A percentile compares a stretch with the other conserved stretches of the same genome.
Evolutionary conservation across 2,797 vertebrate species (phyloP).

Genomic region (Gouania willdenowi): DNA sequence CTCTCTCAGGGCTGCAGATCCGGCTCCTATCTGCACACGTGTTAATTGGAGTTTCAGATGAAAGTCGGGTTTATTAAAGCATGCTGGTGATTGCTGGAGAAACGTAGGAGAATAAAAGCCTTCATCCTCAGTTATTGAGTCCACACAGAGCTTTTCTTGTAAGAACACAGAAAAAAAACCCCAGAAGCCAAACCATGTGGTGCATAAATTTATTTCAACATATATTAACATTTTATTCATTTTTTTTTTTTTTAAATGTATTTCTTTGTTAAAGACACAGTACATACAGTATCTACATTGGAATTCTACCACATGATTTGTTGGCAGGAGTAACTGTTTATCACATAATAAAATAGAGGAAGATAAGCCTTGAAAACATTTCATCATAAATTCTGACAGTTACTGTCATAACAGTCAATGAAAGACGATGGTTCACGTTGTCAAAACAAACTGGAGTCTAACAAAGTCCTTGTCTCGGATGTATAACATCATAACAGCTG

Average conservation of each 20-base stretch:
- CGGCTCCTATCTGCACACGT: conserved; percentile 53
- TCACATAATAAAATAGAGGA: conserved; percentile 29
- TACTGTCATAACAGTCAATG: conserved; percentile 40
- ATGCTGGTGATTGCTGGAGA: conserved; percentile 24
- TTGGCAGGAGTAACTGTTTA: conserved; percentile 37
- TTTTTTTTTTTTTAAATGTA: conserved; percentile 24
- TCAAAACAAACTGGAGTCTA: conserved; percentile 9
- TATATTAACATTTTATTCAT: conserved; percentile 58
- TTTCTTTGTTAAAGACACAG: conserved; percentile 61
- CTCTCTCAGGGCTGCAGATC: conserved; percentile 47
- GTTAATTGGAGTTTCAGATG: conserved; percentile 62
- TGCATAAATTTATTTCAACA: conserved; percentile 69
- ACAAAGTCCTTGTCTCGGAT: conserved; percentile 11
- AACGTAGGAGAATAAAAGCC: conserved; percentile 54
- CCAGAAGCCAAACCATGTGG: conserved; percentile 30
- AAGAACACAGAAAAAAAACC: conserved; percentile 34
- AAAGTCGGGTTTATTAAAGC: conserved; percentile 51
- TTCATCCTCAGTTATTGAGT: too few relatives aligned
- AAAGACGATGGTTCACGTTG: conserved; percentile 18
- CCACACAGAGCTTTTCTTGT: conserved; percentile 68
- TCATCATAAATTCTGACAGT: conserved; percentile 23
- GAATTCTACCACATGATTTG: conserved; percentile 38
- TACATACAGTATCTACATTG: conserved; percentile 60
- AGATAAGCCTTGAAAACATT: conserved; percentile 37
- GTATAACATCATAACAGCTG: conserved; percentile 15